Conservation (phyloP, 2,113 vertebrate species). For the Hippocampus abdominalis region DNA sequence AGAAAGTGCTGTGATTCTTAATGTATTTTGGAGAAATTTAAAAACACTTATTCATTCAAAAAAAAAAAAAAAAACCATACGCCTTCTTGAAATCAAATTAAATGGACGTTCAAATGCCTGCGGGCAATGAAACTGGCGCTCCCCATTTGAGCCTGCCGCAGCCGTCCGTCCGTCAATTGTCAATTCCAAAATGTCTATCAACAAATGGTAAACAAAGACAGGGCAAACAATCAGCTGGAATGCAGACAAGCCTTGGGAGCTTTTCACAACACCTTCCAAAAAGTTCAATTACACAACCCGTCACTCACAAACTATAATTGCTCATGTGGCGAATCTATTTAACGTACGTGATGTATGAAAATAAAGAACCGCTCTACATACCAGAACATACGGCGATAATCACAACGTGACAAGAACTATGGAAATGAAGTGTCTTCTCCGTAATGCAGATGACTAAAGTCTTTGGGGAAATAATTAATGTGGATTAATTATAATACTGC, state of each 20-base stretch:
- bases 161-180: neutral
- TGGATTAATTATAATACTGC: conserved; percentile 7
- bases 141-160: neutral
- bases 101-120: neutral
- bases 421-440: neutral
- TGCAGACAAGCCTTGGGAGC: neutral
- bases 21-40: neutral
- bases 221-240: neutral
- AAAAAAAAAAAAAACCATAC: neutral
- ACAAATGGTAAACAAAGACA: neutral
- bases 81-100: neutral
- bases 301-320: neutral
- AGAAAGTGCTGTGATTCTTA: neutral
- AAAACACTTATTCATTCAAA: neutral
- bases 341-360: neutral
- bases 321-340: neutral
- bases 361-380: neutral
- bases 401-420: neutral
- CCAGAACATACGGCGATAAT: neutral
- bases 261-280: neutral
- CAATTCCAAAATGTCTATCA: neutral
- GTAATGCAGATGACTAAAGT: neutral
- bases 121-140: neutral
- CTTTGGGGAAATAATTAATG: conserved; percentile 5
- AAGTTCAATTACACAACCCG: neutral